Evolutionary conservation across 2,113 vertebrate genomes (phyloP).

Genomic region (Halcyon senegalensis): DNA sequence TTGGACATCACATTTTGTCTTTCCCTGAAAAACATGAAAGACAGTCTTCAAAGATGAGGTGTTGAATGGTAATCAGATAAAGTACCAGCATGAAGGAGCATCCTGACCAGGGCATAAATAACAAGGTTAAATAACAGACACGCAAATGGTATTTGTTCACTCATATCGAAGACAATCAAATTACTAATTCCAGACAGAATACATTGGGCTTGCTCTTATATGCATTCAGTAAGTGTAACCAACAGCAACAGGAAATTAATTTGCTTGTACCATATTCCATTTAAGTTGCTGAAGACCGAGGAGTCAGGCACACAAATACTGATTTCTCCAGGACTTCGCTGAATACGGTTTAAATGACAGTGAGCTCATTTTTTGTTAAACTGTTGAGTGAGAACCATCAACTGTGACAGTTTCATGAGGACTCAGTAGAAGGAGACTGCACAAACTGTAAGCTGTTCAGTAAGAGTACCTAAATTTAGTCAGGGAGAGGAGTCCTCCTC

Average conservation of each 20-base stretch:
- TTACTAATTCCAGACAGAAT: background rate
- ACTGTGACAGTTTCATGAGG: background rate
- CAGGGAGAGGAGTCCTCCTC: background rate
- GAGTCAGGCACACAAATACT: background rate
- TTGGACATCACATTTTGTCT: background rate
- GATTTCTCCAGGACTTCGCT: background rate
- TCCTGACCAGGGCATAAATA: background rate
- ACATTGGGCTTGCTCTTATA: fast-evolving
- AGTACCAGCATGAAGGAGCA: background rate
- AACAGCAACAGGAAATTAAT: background rate
- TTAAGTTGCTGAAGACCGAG: background rate
- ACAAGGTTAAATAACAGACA: background rate
- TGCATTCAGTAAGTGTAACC: background rate
- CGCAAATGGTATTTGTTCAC: background rate
- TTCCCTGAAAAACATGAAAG: background rate
- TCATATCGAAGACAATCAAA: background rate
- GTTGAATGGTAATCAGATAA: too few species aligned
- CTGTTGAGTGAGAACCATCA: background rate
- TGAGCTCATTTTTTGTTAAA: background rate
- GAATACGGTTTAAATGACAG: background rate
- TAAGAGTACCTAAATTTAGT: background rate
- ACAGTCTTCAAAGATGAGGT: background rate
- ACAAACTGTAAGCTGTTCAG: background rate
- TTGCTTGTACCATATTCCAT: background rate
- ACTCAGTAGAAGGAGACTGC: background rate